Conservation (phyloP, 1,140 invertebrate genomes). For the Pseudomyrmex sp. region DNA sequence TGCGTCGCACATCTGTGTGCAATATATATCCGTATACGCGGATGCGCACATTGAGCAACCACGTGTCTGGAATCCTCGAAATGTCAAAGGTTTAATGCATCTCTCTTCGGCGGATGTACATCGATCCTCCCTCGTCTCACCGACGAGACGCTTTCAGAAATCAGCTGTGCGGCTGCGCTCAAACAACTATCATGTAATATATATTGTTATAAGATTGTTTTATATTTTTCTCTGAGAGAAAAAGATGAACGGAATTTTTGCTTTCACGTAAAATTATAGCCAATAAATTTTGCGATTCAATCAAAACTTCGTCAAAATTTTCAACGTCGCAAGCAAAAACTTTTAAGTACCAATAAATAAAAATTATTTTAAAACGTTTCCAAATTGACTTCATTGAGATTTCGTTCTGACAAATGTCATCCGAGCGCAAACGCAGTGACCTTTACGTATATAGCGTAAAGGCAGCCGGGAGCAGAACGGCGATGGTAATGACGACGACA, state of each 20-base stretch:
- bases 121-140: slow-evolving; percentile 22
- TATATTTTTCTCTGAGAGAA: too few species aligned
- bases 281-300: too few species aligned
- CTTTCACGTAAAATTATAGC: too few species aligned
- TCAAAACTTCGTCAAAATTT: neutral
- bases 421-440: slow-evolving; percentile 58
- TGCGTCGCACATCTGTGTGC: neutral
- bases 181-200: too few species aligned
- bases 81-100: slow-evolving; percentile 63
- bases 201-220: too few species aligned
- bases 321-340: too few species aligned
- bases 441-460: slow-evolving; percentile 60
- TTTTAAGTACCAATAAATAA: neutral
- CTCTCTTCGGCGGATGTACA: slow-evolving; percentile 11
- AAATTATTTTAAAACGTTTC: neutral
- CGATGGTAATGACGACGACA: slow-evolving; percentile 47
- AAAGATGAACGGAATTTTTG: too few species aligned
- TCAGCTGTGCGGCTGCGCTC: neutral
- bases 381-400: neutral
- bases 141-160: neutral
- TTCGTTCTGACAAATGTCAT: slow-evolving; percentile 19
- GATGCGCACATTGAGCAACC: slow-evolving; percentile 63
- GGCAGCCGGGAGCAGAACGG: slow-evolving; percentile 29
- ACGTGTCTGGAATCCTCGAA: slow-evolving; percentile 58
- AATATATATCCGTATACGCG: neutral